Base-by-base conservation (phyloP, 2,797 vertebrate genomes). In the Acanthiza pusilla region DNA sequence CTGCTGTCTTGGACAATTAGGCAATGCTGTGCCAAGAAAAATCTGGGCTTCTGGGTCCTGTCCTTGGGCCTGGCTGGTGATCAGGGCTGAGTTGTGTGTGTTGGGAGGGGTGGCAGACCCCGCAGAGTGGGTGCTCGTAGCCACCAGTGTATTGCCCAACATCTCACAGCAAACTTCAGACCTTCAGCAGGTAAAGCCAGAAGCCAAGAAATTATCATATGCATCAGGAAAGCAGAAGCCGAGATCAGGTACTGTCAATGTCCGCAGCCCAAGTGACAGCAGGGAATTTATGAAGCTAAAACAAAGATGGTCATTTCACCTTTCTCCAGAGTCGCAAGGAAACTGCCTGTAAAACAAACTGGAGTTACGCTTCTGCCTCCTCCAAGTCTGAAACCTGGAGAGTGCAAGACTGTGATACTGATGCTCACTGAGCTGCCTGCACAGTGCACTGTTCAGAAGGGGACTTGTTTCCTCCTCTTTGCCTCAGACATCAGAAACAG, bases 51-150 rank as follows among this genome's bases (percentile, higher is more conserved):
- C 23, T 75, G 50, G 9, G 18, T 65, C 23, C 43, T 51, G 22
- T 57, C n/a, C n/a, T 30, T 5, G 5, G 30, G 20, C 14, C 11
- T 12, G 5, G 17, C 62, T 85, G 65, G 30, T 48, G 19, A 17
- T 26, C 32, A 58, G 60, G 16, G 13, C 21, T 38, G 34, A 75
- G 34, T 29, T 48, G 16, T 18, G 50, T 81, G 36, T 18, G 4
- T 22, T 75, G 38, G 32, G 16, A 42, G 40, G 14, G 5, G 60
- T 47, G 26, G 20, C 26, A 72, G 63, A 65, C 2, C 5, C 11
- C 50, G 34, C 2, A 4, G 16, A 18, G 20, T 0, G 0, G 36
- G 20, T 4, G 3, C 13, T 4, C 3, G 18, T 14, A 84, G n/a
- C 32, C 42, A 60, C 27, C 27, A 67, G 45, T 1, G 0, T 14